Evolutionary conservation across 2,888 invertebrate genomes (phyloP), one percentile per base, ranked within the genome.

Genomic region (Pandemis heparana): DNA sequence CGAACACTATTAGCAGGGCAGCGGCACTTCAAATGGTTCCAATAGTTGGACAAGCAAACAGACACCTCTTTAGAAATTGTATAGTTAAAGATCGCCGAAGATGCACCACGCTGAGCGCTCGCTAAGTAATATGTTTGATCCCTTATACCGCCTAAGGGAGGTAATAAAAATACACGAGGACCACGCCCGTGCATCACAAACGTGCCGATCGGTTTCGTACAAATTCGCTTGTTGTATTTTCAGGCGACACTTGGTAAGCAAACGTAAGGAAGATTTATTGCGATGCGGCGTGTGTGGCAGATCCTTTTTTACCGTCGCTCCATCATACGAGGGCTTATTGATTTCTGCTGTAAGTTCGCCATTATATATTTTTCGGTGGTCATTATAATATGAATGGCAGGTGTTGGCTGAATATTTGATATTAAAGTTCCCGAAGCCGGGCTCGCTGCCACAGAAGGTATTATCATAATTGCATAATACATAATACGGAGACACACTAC

Each of bases 201-300:
- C 85, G 84, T 85, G 88, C 87, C 87, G 88, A 87, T 86, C 82
- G 80, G 81, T 81, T 81, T 78, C 79, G 80, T 82, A 84, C 83
- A 78, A 88, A 87, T 86, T 86, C 79, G 84, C 85, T 85, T 85
- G 85, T 87, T 88, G 87, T 90, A 82, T 89, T 88, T 89, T 84
- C 85, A 89, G 82, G 86, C 83, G 87, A 90, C 90, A 89, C 87
- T 89, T 86, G 87, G 90, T 89, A 89, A 87, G 88, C 89, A 92
- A 87, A 93, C 90, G 89, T 86, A 85, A 85, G 87, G 83, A 84
- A 87, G 89, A 92, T 93, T 92, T 92, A 92, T 91, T 88, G 86
- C 85, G 76, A 84, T 84, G 82, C 89, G 78, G 85, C 87, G 88
- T 90, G 92, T 90, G 91, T 86, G 89, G 89, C 84, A 79, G 78